phyloP scores from a whole-genome alignment of 1,140 invertebrate genomes.

The Temnothorax curvispinosus region DNA sequence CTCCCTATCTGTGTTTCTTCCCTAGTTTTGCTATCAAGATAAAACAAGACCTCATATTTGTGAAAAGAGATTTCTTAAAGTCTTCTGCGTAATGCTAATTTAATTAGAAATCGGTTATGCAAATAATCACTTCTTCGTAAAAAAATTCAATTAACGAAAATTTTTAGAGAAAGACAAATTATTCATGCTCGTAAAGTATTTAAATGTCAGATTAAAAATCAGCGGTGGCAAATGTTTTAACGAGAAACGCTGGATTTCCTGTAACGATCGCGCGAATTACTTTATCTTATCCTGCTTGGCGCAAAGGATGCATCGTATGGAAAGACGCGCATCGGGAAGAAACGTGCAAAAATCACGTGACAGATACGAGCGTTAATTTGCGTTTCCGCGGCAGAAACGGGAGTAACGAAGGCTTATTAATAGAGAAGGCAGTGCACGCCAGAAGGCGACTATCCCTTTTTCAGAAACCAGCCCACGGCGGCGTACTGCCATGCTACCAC shows the following conservation, averaged over 20 bases:
- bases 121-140: not conserved
- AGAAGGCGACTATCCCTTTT: slow-evolving; percentile 64
- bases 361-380: slow-evolving; percentile 69
- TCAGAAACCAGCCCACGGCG: slow-evolving; percentile 60
- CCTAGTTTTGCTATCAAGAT: not conserved
- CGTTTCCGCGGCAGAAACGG: slow-evolving; percentile 61
- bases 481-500: slow-evolving; percentile 52
- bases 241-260: not conserved
- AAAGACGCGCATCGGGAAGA: not conserved
- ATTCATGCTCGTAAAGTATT: not conserved
- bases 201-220: not conserved
- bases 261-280: not conserved
- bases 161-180: not conserved
- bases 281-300: not conserved
- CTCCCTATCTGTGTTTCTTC: not conserved
- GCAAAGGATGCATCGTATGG: not conserved
- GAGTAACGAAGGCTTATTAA: slow-evolving; percentile 75
- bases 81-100: not conserved
- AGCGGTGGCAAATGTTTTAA: not conserved
- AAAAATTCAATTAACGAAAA: not conserved
- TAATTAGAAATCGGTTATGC: not conserved
- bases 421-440: slow-evolving; percentile 48
- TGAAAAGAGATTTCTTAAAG: not conserved
- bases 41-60: not conserved
- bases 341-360: slow-evolving; percentile 48